Evolutionary conservation across 2,888 invertebrate species (phyloP), one percentile per base, ranked within the genome.

Genomic region (Nemotelus nigrinus): DNA sequence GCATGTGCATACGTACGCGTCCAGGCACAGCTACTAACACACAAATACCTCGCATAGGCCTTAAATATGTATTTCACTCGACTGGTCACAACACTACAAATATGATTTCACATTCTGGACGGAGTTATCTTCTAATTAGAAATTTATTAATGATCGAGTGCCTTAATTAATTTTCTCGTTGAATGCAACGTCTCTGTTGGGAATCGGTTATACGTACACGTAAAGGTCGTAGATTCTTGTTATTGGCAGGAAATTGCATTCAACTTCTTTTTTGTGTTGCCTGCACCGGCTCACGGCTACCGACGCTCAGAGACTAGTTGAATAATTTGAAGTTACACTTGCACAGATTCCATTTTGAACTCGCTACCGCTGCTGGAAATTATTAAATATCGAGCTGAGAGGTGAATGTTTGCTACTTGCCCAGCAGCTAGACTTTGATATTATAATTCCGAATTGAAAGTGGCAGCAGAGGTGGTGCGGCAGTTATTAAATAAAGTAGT

Each of bases 61-160:
- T 57, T 10, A 10, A 57, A 72, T 55, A 25, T 47, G 25, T 25
- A n/a, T 48, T 67, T 48, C n/a, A 45, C 45, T n/a, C n/a, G 8
- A 64, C 6, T 64, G 4, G 10, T 64, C 7, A 43, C 43, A 6
- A 48, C 47, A 55, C 25, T 7, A 55, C 55, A 70, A 43, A 55
- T 70, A 50, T 72, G 68, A 72, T 60, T 74, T 72, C 53, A 58
- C 67, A 67, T 76, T 79, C 78, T 67, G 71, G 70, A 57, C 63
- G 76, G 80, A 81, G 81, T 81, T 82, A 81, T 82, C 82, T 82
- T 79, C 81, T 82, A 82, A 82, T 82, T 82, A 82, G 81, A 82
- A 82, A 81, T 81, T 82, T 82, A 82, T 82, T 82, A 82, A 82
- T 81, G 81, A 80, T 81, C 81, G 80, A 80, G 81, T 81, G 81